Evolutionary conservation across 2,797 vertebrate genomes (phyloP).

Genomic region (Phrynocephalus forsythii): DNA sequence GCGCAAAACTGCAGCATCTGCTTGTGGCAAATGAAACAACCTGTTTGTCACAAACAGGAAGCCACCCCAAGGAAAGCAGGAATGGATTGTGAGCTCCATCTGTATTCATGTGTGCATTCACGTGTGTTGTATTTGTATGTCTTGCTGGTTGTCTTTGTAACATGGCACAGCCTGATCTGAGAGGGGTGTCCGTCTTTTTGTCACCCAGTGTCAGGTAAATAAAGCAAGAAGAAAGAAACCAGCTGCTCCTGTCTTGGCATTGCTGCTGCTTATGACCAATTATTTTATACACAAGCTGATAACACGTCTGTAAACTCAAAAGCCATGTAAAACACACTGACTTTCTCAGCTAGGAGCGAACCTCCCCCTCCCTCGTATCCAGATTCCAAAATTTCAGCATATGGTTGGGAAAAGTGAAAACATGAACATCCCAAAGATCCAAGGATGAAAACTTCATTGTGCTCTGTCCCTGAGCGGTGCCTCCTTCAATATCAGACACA

Average conservation of each 20-base stretch:
- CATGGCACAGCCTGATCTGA: background rate
- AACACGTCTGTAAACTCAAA: background rate
- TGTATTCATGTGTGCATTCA: background rate
- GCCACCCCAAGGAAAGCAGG: conserved; percentile 12
- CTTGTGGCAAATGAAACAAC: conserved; percentile 28
- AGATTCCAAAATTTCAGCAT: background rate
- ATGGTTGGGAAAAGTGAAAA: background rate
- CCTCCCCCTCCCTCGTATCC: background rate
- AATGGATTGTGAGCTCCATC: background rate
- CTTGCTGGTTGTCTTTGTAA: conserved; percentile 23
- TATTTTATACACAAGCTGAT: conserved; percentile 8
- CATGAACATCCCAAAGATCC: background rate
- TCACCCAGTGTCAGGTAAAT: background rate
- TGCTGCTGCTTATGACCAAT: background rate
- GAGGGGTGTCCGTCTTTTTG: background rate
- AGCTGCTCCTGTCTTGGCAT: background rate
- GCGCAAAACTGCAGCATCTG: conserved; percentile 11
- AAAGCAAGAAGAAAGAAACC: background rate
- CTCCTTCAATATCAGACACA: background rate
- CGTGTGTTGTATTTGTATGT: background rate
- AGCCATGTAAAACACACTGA: background rate
- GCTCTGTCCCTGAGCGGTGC: background rate
- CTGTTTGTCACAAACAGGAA: conserved; percentile 27
- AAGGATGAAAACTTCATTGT: background rate
- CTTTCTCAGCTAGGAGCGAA: background rate